A percentile compares a stretch with the other conserved stretches of the same genome.
phyloP scores from a whole-genome alignment of 2,113 vertebrate genomes.

The Daphoenositta chrysoptera region DNA sequence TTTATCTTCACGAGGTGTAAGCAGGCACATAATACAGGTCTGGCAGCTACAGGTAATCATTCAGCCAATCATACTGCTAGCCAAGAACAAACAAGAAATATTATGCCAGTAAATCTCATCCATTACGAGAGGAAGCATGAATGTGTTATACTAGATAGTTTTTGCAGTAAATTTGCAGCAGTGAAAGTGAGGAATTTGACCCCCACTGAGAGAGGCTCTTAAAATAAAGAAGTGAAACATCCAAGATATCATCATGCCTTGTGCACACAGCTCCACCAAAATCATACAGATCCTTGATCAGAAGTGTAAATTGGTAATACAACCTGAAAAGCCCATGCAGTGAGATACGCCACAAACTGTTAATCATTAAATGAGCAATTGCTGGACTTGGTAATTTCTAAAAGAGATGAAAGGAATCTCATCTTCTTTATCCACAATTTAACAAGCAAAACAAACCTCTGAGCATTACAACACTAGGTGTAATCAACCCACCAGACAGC shows the following conservation, averaged over 20 bases:
- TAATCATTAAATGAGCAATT: neutral
- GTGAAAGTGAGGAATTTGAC: neutral
- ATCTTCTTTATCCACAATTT: neutral
- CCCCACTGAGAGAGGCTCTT: neutral
- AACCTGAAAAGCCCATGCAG: neutral
- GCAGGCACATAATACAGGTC: neutral
- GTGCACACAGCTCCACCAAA: neutral
- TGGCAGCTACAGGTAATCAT: conserved; percentile 40
- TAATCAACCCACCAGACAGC: conserved; percentile 10
- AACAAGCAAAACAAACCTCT: neutral
- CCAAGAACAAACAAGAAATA: conserved; percentile 39
- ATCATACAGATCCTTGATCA: neutral
- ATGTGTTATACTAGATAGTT: neutral
- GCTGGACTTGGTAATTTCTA: neutral
- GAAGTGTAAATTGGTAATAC: neutral
- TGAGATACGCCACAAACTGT: neutral
- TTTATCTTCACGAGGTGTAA: neutral
- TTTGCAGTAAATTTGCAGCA: neutral
- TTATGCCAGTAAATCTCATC: neutral
- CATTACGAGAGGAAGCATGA: neutral
- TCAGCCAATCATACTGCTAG: neutral
- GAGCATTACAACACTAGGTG: neutral
- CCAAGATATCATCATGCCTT: neutral
- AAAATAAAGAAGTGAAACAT: neutral
- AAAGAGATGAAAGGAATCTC: neutral